Evolutionary conservation across 2,113 vertebrate species (phyloP).

Genomic region (Oncorhynchus gorbuscha): DNA sequence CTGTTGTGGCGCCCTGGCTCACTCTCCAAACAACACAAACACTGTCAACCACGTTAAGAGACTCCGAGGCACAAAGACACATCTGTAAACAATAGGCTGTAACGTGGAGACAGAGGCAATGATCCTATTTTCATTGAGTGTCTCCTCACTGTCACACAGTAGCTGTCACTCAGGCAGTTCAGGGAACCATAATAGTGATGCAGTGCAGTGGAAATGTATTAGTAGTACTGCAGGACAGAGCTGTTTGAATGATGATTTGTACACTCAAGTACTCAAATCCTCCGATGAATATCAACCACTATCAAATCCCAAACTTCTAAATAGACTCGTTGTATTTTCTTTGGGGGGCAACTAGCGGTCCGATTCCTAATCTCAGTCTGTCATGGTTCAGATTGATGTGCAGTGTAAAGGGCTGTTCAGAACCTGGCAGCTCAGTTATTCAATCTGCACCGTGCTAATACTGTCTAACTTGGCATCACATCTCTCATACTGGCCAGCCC

Average conservation of each 20-base stretch:
- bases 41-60: slow-evolving; percentile 43
- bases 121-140: slow-evolving; percentile 47
- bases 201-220: slow-evolving; percentile 25
- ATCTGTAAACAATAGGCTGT: slow-evolving; percentile 55
- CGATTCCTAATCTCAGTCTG: slow-evolving; percentile 59
- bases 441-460: slow-evolving; percentile 54
- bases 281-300: too few relatives aligned
- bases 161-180: slow-evolving; percentile 2
- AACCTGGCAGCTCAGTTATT: slow-evolving; percentile 61
- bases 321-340: slow-evolving; percentile 32
- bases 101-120: slow-evolving; percentile 47
- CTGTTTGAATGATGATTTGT: too few relatives aligned
- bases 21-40: slow-evolving; percentile 54
- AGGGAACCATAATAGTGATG: neutral
- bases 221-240: slow-evolving; percentile 10
- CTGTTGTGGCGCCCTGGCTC: slow-evolving; percentile 37
- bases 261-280: too few relatives aligned
- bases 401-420: slow-evolving; percentile 50
- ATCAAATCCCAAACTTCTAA: slow-evolving; percentile 28
- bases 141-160: neutral
- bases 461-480: slow-evolving; percentile 42
- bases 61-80: slow-evolving; percentile 48
- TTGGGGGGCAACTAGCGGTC: slow-evolving; percentile 40
- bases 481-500: slow-evolving; percentile 8
- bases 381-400: slow-evolving; percentile 59